phyloP scores from a whole-genome alignment of 2,113 vertebrate species.

The Eretmodus cyanostictus region DNA sequence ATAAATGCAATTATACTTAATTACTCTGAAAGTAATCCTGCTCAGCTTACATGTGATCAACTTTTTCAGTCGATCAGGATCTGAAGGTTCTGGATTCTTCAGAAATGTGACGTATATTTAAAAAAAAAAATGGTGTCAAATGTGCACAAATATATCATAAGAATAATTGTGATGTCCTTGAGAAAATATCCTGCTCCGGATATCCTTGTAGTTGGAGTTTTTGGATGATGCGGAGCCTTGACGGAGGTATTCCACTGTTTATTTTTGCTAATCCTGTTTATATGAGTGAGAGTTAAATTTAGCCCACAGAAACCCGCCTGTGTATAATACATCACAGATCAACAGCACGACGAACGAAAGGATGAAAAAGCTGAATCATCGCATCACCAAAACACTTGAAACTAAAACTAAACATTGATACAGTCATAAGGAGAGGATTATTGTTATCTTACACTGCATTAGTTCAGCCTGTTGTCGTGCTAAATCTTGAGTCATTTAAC shows the following conservation, averaged over 20 bases:
- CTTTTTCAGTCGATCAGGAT: not conserved
- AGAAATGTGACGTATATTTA: fast-evolving
- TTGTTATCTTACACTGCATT: not conserved
- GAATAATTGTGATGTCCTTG: fast-evolving
- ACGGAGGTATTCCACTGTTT: not conserved
- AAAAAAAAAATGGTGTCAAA: not conserved
- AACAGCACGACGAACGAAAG: not conserved
- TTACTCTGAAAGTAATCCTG: not conserved
- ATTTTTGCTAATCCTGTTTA: not conserved
- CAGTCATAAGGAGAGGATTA: not conserved
- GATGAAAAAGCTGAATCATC: not conserved
- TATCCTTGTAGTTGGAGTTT: not conserved
- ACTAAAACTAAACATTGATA: not conserved
- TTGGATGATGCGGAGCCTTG: not conserved
- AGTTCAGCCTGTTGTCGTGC: not conserved
- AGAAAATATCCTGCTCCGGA: not conserved
- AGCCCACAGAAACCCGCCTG: not conserved
- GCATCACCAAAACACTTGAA: fast-evolving
- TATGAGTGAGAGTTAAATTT: not conserved
- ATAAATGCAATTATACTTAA: not conserved
- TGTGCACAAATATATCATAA: not conserved
- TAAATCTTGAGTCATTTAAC: not conserved
- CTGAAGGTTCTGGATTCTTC: not conserved
- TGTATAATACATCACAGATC: not conserved
- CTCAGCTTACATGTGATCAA: not conserved